phyloP scores from a whole-genome alignment of 1,140 invertebrate species.

The Drosophila carrolli region DNA sequence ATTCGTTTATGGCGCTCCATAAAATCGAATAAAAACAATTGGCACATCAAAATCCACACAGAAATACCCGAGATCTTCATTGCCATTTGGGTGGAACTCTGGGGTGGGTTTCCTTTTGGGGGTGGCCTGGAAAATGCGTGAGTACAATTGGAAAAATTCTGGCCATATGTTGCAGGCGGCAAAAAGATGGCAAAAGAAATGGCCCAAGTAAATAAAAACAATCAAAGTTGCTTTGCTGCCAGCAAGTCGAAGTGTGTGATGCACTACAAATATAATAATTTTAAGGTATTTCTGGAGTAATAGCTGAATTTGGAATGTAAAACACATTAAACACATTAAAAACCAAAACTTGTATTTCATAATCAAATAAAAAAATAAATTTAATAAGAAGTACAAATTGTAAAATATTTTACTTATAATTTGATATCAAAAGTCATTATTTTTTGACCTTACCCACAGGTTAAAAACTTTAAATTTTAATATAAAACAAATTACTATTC shows the following conservation, averaged over 20 bases:
- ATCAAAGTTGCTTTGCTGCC: background rate
- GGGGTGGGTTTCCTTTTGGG: background rate
- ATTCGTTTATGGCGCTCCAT: slow-evolving; percentile 75
- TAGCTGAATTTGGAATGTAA: too few species aligned
- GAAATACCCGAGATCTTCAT: slow-evolving; percentile 69
- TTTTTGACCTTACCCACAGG: too few species aligned
- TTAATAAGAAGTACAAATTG: background rate
- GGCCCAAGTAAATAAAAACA: slow-evolving; percentile 75
- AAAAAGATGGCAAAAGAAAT: slow-evolving; percentile 54
- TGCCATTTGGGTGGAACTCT: slow-evolving; percentile 7
- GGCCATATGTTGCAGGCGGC: slow-evolving; percentile 65
- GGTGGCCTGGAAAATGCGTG: slow-evolving; percentile 21
- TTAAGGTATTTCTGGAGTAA: too few species aligned
- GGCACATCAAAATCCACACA: slow-evolving; percentile 72
- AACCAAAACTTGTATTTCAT: too few species aligned
- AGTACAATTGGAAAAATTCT: slow-evolving; percentile 30
- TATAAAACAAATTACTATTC: too few species aligned
- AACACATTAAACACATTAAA: too few species aligned
- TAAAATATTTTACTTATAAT: too few species aligned
- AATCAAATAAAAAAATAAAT: too few species aligned
- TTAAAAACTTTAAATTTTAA: too few species aligned
- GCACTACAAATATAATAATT: too few species aligned
- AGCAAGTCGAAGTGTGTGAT: background rate
- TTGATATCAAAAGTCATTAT: background rate
- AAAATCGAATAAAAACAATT: slow-evolving; percentile 83